Conservation (phyloP, 2,888 invertebrate species). For the Scrobipalpa atriplicella region DNA sequence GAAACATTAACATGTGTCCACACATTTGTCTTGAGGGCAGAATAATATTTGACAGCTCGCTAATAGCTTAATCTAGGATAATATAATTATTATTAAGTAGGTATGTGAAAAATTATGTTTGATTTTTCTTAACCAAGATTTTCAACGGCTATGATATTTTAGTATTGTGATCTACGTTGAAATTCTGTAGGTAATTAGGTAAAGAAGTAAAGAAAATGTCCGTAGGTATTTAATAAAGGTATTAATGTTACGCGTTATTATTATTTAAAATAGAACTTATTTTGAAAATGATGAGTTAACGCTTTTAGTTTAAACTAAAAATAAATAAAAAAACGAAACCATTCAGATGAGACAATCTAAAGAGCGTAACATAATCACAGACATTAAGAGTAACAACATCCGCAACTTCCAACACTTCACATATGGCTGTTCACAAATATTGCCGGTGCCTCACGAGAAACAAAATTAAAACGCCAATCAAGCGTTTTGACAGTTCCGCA, state of each 20-base stretch:
- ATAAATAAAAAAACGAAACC: slow-evolving; percentile 7
- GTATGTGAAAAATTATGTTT: background rate
- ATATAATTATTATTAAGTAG: slow-evolving; percentile 18
- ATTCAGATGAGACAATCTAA: slow-evolving; percentile 28
- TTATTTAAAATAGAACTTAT: too few relatives aligned
- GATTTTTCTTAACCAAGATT: background rate
- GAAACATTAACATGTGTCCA: slow-evolving; percentile 36
- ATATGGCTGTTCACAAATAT: slow-evolving; percentile 37
- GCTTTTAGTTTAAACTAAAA: background rate
- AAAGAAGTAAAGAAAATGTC: too few relatives aligned
- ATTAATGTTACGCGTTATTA: too few relatives aligned
- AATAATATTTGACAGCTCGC: slow-evolving; percentile 34
- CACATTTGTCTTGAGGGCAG: slow-evolving; percentile 27
- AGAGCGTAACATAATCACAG: slow-evolving; percentile 23
- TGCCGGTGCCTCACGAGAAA: slow-evolving; percentile 38
- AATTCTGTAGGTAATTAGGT: background rate
- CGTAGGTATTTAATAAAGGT: too few relatives aligned
- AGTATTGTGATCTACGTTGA: too few relatives aligned
- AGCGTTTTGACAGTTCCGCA: slow-evolving; percentile 68
- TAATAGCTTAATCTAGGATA: slow-evolving; percentile 34
- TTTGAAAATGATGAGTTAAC: too few relatives aligned
- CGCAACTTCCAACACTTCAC: slow-evolving; percentile 31
- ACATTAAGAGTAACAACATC: slow-evolving; percentile 25
- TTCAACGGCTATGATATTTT: too few relatives aligned
- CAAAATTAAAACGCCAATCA: slow-evolving; percentile 53